phyloP scores from a whole-genome alignment of 2,797 vertebrate species.

The Onychomys torridus region DNA sequence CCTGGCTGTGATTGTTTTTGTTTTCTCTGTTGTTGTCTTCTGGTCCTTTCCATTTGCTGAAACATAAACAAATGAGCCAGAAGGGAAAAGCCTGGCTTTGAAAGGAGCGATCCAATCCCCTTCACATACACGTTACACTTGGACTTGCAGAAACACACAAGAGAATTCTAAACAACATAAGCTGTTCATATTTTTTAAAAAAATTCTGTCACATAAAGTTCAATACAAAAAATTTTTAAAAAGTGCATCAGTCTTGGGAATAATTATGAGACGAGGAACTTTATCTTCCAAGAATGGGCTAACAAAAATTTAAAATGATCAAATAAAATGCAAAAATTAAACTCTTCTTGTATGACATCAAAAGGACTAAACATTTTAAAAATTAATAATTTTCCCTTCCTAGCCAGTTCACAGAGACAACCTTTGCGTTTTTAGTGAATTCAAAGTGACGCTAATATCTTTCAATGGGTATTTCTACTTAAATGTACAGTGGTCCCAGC shows the following conservation, averaged over 20 bases:
- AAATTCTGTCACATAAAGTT: constrained; percentile 57
- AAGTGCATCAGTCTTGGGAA: constrained; percentile 26
- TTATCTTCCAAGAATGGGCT: not conserved
- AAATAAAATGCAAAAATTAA: not conserved
- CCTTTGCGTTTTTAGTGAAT: not conserved
- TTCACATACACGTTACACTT: constrained; percentile 57
- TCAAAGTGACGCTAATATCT: not conserved
- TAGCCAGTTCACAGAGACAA: not conserved
- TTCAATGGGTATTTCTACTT: not conserved
- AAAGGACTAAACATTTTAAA: not conserved
- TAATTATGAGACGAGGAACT: not conserved
- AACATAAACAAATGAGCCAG: constrained; percentile 9
- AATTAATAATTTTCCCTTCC: not conserved
- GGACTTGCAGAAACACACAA: constrained; percentile 59
- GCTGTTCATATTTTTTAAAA: not conserved
- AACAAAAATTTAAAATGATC: not conserved
- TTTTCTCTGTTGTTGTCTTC: constrained; percentile 70
- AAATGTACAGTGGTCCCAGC: not conserved
- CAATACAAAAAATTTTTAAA: constrained; percentile 44
- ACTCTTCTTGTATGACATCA: not conserved
- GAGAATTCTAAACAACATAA: constrained; percentile 8
- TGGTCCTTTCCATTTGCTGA: constrained; percentile 63
- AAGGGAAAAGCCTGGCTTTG: not conserved
- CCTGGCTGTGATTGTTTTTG: constrained; percentile 58
- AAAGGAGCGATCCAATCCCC: not conserved